Percentiles rank a stretch among this genome's conserved stretches.
Evolutionary conservation across 2,888 invertebrate genomes (phyloP).

Genomic region (Brassicogethes aeneus): DNA sequence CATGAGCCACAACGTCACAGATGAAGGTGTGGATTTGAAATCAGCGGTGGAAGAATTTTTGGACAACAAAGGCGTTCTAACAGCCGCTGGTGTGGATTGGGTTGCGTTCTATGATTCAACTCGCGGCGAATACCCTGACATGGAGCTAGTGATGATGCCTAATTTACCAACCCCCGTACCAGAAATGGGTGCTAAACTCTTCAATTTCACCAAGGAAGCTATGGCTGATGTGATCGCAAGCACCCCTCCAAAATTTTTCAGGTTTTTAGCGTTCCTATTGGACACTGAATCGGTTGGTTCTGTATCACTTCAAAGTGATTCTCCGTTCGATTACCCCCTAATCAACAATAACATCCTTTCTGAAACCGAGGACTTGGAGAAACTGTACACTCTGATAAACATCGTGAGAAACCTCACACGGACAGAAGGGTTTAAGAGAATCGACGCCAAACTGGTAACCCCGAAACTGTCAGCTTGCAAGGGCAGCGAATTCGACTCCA

Average conservation of each 20-base stretch:
- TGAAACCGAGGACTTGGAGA: conserved; percentile 44
- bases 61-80: neutral
- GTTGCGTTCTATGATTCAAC: neutral
- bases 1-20: neutral
- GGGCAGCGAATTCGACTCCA: conserved; percentile 41
- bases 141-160: neutral
- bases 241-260: neutral
- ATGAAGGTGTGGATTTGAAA: neutral
- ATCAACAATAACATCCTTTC: conserved; percentile 59
- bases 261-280: neutral
- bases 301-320: neutral
- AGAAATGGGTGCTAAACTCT: neutral
- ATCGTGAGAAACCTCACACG: conserved; percentile 37
- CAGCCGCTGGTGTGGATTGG: neutral
- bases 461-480: conserved; percentile 36
- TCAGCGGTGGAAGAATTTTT: neutral
- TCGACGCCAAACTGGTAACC: conserved; percentile 35
- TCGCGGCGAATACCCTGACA: neutral
- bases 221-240: no score
- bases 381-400: conserved; percentile 44
- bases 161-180: neutral
- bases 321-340: conserved; percentile 44
- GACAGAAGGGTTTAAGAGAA: conserved; percentile 43
- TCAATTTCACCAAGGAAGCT: no score
- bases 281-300: neutral